Evolutionary conservation across 2,888 invertebrate genomes (phyloP).

Genomic region (Drosophila monieri): DNA sequence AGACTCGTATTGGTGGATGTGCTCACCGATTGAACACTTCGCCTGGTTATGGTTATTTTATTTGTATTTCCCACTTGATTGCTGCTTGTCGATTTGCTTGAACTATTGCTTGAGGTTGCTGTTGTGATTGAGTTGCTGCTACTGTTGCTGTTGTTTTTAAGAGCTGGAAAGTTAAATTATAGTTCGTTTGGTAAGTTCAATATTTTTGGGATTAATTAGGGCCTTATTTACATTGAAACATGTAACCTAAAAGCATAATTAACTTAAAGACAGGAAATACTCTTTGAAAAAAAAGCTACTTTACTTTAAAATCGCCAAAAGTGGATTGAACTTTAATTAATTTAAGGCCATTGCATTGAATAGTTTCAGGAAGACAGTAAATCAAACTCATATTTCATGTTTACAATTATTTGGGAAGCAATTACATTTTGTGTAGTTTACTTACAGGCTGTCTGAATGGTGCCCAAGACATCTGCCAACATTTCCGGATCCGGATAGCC

Average conservation of each 20-base stretch:
- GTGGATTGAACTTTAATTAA: no score
- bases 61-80: conserved; percentile 60
- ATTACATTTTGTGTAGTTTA: conserved; percentile 12
- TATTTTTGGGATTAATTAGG: no score
- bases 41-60: conserved; percentile 69
- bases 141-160: conserved; percentile 64
- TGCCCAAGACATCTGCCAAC: conserved; percentile 89
- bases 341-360: no score
- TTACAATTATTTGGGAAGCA: no score
- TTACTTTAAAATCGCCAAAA: no score
- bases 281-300: no score
- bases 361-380: no score
- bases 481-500: conserved; percentile 91
- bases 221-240: no score
- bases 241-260: no score
- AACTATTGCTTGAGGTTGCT: conserved; percentile 50
- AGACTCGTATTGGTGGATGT: conserved; percentile 58
- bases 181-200: no score
- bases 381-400: no score
- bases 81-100: conserved; percentile 43
- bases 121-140: conserved; percentile 40
- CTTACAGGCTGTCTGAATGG: conserved; percentile 86
- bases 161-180: conserved; percentile 55
- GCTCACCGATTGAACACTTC: conserved; percentile 66
- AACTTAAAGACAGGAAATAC: no score